These are phyloP conservation scores for Copidosoma floridanum DNA, from an alignment of 1,140 invertebrate species.

Conservation along the genomic window DNA sequence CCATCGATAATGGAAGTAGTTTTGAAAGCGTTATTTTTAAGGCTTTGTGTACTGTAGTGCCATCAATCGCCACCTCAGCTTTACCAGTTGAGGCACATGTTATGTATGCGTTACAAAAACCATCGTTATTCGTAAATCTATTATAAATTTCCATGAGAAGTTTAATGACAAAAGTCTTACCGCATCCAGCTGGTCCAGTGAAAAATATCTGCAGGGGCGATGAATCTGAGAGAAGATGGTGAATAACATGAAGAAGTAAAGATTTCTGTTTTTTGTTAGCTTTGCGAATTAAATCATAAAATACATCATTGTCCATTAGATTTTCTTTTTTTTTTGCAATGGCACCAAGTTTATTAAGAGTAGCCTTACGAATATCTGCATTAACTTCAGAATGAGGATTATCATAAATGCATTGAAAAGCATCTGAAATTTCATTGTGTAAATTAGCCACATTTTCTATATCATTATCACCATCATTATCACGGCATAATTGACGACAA, in stretches of 20 bases:
- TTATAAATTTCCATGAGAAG: conserved; percentile 38
- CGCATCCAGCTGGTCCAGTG: conserved; percentile 39
- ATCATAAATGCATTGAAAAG: conserved; percentile 15
- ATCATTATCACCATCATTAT: not conserved
- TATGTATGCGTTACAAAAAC: conserved; percentile 36
- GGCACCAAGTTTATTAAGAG: conserved; percentile 11
- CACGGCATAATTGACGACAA: conserved; percentile 9
- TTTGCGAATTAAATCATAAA: conserved; percentile 11
- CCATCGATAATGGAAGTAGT: conserved; percentile 19
- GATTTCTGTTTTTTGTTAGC: conserved; percentile 41
- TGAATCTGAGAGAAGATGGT: conserved; percentile 11
- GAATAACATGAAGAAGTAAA: conserved; percentile 20
- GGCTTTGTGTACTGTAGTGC: conserved; percentile 41
- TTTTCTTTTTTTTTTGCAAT: conserved; percentile 29
- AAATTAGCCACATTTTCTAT: not conserved
- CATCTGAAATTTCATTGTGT: conserved; percentile 4
- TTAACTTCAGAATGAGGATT: conserved; percentile 11
- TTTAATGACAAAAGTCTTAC: conserved; percentile 39
- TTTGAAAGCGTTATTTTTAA: conserved; percentile 25
- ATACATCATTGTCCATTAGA: conserved; percentile 2
- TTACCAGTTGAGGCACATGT: conserved; percentile 46
- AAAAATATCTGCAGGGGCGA: conserved; percentile 41
- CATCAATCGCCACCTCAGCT: conserved; percentile 42
- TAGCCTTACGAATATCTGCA: conserved; percentile 14
- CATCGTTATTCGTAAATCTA: conserved; percentile 18